Base-by-base conservation (phyloP, 2,888 invertebrate genomes). In the Toxonevra muliebris region DNA sequence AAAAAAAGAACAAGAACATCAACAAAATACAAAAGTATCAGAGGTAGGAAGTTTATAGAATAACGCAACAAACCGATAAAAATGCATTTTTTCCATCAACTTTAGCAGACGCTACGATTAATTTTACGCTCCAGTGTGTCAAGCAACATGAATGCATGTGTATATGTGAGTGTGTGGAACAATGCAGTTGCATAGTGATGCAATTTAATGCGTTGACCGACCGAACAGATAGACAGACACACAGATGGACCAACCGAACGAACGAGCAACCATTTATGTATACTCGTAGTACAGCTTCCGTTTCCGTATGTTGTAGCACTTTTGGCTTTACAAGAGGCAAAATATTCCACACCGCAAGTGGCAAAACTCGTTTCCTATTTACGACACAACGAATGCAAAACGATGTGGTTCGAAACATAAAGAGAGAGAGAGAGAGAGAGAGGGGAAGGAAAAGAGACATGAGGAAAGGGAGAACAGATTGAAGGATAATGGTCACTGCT, bases 41-140 rank as follows among this genome's bases (percentile, higher is more conserved):
- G 2, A 7, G 30, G 30, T 30, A 30, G 30, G 30, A 4, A 30
- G 30, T 30, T 30, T 30, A 30, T 30, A 30, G 30, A 30, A 30
- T 4, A 30, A 30, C 30, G 30, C 30, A 30, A 30, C 30, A 4
- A 30, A 30, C 30, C 30, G 30, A 30, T 30, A 30, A 30, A 30
- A 30, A 30, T 30, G 30, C 7, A 30, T 30, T 30, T 30, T n/a
- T 30, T 30, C 30, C 30, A 30, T 30, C 30, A 30, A 7, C 30
- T 30, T 30, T 30, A 30, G 30, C 30, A 48, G 57, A 41, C 53
- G 77, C 80, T 76, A 78, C 81, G 79, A 78, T 81, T 82, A 82
- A 82, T 81, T 82, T 82, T 76, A 78, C 82, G 78, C 80, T 81
- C 75, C 79, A 77, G 74, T 79, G 82, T 81, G 76, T 75, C 78